A percentile compares a stretch with the other conserved stretches of the same genome.
These are phyloP conservation scores for Actinia tenebrosa DNA, from an alignment of 64 coral and sea anemone species.

Conservation along the genomic window DNA sequence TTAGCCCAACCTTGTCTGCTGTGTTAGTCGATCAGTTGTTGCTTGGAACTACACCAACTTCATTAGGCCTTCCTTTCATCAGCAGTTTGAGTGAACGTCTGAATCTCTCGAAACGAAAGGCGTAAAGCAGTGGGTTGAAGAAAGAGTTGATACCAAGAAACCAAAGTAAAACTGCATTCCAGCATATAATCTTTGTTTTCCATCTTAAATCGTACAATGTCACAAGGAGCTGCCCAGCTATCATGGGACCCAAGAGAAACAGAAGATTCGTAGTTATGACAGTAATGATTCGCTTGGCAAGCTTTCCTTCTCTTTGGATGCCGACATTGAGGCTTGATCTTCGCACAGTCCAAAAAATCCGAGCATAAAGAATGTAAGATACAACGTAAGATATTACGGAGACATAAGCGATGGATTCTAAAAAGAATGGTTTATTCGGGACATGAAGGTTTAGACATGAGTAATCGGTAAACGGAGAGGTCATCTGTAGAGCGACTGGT, in stretches of 20 bases:
- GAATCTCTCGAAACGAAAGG: background rate
- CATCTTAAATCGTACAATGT: background rate
- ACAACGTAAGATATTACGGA: background rate
- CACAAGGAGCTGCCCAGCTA: background rate
- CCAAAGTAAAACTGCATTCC: background rate
- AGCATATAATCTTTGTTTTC: background rate
- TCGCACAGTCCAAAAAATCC: background rate
- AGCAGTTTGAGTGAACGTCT: background rate
- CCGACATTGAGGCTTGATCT: background rate
- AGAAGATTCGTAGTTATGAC: background rate
- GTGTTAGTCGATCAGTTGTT: background rate
- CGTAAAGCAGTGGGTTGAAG: background rate
- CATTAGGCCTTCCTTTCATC: background rate
- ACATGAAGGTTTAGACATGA: background rate
- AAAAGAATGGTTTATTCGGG: background rate
- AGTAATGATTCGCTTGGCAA: background rate
- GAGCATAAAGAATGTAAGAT: background rate
- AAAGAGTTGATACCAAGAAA: background rate
- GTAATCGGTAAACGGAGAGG: background rate
- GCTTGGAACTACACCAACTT: background rate
- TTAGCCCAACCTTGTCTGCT: no score
- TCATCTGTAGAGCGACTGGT: background rate
- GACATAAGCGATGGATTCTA: background rate
- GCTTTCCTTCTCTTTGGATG: background rate
- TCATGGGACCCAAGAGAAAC: background rate